A percentile compares a stretch with the other conserved stretches of the same genome.
Conservation (phyloP, 2,113 vertebrate species). For the Dolichallabes microphthalmus region DNA sequence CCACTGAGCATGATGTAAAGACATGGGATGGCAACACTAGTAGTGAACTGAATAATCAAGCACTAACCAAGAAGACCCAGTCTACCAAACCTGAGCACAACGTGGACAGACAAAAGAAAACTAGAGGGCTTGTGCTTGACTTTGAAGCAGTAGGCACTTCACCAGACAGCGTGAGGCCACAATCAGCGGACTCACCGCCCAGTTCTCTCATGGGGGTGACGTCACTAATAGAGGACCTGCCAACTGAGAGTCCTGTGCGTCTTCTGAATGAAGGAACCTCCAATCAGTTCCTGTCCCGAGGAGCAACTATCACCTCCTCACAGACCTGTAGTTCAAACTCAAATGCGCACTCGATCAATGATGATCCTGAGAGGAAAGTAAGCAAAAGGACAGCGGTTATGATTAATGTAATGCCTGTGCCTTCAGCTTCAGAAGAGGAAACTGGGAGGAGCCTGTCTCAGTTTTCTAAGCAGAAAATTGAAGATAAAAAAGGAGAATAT, state of each 20-base stretch:
- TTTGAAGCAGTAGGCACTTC: slow-evolving; percentile 41
- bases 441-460: slow-evolving; percentile 13
- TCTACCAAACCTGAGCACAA: slow-evolving; percentile 1
- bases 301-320: slow-evolving; percentile 29
- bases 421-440: slow-evolving; percentile 22
- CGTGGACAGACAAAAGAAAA: accelerated
- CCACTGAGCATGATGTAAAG: neutral
- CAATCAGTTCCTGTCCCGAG: slow-evolving; percentile 34
- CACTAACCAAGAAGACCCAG: slow-evolving; percentile 4
- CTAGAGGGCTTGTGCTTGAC: neutral
- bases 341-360: slow-evolving; percentile 48
- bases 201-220: slow-evolving; percentile 44
- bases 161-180: slow-evolving; percentile 15
- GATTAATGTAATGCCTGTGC: slow-evolving; percentile 59
- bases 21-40: neutral
- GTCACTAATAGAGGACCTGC: slow-evolving; percentile 50
- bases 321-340: neutral
- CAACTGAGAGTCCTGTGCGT: slow-evolving; percentile 25
- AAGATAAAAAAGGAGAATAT: slow-evolving; percentile 5
- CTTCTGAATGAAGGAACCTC: slow-evolving; percentile 43
- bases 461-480: slow-evolving; percentile 5
- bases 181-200: slow-evolving; percentile 9
- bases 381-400: slow-evolving; percentile 51
- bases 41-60: neutral
- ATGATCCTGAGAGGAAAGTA: slow-evolving; percentile 4